A percentile compares a stretch with the other conserved stretches of the same genome.
These are phyloP conservation scores for Adelognathus sp. DNA, from an alignment of 2,888 invertebrate genomes.

Conservation along the genomic window DNA sequence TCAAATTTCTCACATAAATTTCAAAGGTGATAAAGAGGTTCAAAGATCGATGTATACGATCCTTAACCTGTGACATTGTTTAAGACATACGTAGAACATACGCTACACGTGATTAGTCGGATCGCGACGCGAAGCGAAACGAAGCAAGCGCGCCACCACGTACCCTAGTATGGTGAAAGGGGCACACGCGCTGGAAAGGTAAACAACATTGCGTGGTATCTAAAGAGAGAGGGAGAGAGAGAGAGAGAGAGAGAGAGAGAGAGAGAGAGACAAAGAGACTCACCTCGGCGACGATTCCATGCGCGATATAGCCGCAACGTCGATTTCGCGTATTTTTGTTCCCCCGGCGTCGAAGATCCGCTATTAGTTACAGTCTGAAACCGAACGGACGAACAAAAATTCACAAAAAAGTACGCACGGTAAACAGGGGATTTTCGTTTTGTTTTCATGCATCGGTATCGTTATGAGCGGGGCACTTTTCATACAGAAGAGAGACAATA, in stretches of 20 bases:
- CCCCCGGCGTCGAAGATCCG: background rate
- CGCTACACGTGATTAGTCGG: no score
- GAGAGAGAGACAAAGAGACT: no score
- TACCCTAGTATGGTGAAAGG: background rate
- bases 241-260: no score
- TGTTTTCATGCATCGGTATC: constrained; percentile 45
- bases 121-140: background rate
- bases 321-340: no score
- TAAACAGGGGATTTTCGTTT: constrained; percentile 16
- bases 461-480: constrained; percentile 61
- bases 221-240: no score
- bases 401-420: constrained; percentile 16
- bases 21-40: background rate
- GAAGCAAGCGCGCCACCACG: no score
- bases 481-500: constrained; percentile 69
- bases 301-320: constrained; percentile 46
- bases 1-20: no score
- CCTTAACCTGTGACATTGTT: background rate
- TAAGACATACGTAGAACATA: constrained; percentile 7
- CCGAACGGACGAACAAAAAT: background rate
- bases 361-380: no score
- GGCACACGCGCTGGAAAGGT: constrained; percentile 18
- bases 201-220: constrained; percentile 26
- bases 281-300: constrained; percentile 55
- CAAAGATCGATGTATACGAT: background rate